phyloP scores from a whole-genome alignment of 2,113 vertebrate species.

The Diadophis punctatus region DNA sequence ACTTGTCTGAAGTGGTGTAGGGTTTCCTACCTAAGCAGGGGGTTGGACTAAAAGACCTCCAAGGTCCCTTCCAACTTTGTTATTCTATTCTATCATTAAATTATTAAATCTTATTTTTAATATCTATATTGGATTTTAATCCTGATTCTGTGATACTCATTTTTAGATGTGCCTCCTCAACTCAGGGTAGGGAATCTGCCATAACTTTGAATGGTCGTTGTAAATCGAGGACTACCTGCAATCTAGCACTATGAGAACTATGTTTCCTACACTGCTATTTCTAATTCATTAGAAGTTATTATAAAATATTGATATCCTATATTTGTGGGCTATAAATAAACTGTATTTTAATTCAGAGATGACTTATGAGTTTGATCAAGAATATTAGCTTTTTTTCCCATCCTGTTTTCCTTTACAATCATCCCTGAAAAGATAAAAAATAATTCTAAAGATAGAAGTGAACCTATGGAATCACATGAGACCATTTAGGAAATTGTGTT shows the following conservation, averaged over 20 bases:
- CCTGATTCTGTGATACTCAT: not conserved
- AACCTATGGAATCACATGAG: not conserved
- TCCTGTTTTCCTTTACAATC: not conserved
- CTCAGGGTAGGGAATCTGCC: not conserved
- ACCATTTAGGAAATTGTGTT: not conserved
- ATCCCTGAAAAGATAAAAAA: not conserved
- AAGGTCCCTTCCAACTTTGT: no score
- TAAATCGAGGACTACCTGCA: not conserved
- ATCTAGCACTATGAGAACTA: not conserved
- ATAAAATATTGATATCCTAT: not conserved
- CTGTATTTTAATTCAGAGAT: not conserved
- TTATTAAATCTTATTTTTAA: not conserved
- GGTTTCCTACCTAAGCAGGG: no score
- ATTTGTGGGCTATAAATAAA: not conserved
- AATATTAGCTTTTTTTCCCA: not conserved
- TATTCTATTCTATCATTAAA: not conserved
- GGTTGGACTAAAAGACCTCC: no score
- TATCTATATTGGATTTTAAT: not conserved
- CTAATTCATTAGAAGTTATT: not conserved
- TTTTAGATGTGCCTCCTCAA: not conserved
- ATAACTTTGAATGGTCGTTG: not conserved
- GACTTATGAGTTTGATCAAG: not conserved
- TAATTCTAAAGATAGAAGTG: not conserved
- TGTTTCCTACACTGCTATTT: not conserved
- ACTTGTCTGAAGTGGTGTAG: no score